Conservation (phyloP, 2,797 vertebrate genomes). For the Perodicticus potto region DNA sequence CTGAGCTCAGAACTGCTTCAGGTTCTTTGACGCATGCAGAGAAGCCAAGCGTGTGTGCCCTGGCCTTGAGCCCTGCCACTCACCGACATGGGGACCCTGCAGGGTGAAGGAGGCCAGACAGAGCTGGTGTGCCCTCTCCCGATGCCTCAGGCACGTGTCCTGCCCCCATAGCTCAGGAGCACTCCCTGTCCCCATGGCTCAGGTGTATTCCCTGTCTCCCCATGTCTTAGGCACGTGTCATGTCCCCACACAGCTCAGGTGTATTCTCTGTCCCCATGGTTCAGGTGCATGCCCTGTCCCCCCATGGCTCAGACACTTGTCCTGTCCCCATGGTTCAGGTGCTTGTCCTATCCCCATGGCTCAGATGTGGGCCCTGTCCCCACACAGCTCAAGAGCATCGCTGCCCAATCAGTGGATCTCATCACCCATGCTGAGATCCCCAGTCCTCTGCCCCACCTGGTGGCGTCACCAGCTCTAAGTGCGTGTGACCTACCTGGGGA, state of each 20-base stretch:
- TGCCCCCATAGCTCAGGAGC: background rate
- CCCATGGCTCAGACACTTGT: too few relatives aligned
- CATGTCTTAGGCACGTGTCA: background rate
- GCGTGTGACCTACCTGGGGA: fast-evolving
- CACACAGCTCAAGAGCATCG: too few relatives aligned
- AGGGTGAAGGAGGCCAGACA: background rate
- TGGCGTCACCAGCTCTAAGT: too few relatives aligned
- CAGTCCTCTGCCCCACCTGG: background rate
- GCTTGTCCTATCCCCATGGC: too few relatives aligned
- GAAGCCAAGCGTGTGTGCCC: background rate
- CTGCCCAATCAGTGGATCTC: background rate
- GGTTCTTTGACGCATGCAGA: background rate
- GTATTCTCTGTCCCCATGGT: too few relatives aligned
- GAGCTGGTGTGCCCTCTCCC: background rate
- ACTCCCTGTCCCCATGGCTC: too few relatives aligned
- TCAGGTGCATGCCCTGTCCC: background rate
- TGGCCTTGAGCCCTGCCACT: background rate
- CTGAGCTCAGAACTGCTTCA: background rate
- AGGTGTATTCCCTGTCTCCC: background rate
- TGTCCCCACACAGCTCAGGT: background rate
- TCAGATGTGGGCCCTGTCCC: too few relatives aligned
- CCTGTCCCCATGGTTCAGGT: too few relatives aligned
- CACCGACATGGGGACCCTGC: background rate
- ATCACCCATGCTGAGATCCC: background rate
- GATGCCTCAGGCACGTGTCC: background rate